Percentiles rank a stretch among this genome's conserved stretches.
phyloP scores from a whole-genome alignment of 2,113 vertebrate species.

The Glareola pratincola region DNA sequence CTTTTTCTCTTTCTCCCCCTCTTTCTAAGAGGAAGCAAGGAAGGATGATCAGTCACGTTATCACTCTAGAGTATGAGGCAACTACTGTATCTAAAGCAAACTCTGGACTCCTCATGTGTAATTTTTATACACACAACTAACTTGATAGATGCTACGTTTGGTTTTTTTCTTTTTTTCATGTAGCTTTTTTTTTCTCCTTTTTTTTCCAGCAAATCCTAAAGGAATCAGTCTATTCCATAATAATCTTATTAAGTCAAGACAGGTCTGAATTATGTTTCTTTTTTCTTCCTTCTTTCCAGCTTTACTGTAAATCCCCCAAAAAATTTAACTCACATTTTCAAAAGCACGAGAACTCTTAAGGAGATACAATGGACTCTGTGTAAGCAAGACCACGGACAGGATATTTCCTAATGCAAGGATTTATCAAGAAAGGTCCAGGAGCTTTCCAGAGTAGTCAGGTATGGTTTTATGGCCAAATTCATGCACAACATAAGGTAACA shows the following conservation, averaged over 20 bases:
- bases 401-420: constrained; percentile 1
- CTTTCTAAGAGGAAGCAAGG: constrained; percentile 23
- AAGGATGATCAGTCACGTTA: constrained; percentile 21
- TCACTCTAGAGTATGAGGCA: background rate
- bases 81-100: background rate
- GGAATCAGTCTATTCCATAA: background rate
- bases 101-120: background rate
- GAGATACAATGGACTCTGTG: background rate
- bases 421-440: background rate
- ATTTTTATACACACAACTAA: background rate
- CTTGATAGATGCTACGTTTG: background rate
- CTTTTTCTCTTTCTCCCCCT: background rate
- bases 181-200: background rate
- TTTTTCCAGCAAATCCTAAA: constrained; percentile 17
- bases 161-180: background rate
- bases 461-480: background rate
- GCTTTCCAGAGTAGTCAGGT: background rate
- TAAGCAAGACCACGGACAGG: background rate
- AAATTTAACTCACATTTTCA: background rate
- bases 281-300: background rate
- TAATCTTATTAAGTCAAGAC: constrained; percentile 14
- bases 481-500: background rate
- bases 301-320: background rate
- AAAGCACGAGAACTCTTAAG: background rate
- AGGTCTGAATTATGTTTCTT: constrained; percentile 12